Percentiles rank a stretch among this genome's conserved stretches.
phyloP scores from a whole-genome alignment of 2,113 vertebrate genomes.

The Ceyx melanurus region DNA sequence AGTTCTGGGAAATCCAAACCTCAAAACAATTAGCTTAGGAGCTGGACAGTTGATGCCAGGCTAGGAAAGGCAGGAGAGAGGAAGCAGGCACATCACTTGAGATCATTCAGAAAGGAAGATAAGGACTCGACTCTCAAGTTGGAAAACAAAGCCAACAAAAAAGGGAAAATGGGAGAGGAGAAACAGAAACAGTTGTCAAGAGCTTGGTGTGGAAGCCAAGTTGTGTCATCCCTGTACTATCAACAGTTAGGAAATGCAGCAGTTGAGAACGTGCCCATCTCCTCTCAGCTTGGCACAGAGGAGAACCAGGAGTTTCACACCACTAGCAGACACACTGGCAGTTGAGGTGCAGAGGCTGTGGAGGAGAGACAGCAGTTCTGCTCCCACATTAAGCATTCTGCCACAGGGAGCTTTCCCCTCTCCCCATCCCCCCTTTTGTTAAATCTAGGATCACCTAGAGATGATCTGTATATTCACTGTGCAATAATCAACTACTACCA shows the following conservation, averaged over 20 bases:
- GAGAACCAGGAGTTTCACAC: neutral
- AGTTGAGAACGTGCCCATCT: neutral
- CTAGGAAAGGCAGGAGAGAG: neutral
- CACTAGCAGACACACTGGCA: neutral
- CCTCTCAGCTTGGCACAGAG: neutral
- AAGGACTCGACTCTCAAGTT: neutral
- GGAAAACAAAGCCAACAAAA: neutral
- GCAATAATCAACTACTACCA: neutral
- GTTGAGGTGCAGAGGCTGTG: neutral
- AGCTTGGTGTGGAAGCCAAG: neutral
- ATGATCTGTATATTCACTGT: neutral
- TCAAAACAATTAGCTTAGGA: neutral
- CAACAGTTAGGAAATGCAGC: neutral
- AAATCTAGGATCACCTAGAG: neutral
- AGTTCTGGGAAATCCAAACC: neutral
- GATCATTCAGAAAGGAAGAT: neutral
- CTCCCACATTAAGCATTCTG: neutral
- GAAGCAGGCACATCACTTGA: neutral
- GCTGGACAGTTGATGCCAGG: neutral
- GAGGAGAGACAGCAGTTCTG: neutral
- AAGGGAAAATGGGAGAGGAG: neutral
- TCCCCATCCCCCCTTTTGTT: neutral
- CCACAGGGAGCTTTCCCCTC: neutral
- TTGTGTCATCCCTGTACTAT: neutral
- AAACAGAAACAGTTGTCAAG: slow-evolving; percentile 10